Base-by-base conservation (phyloP, 92 coral and sea anemone species). In the Epizoanthus rinbou region DNA sequence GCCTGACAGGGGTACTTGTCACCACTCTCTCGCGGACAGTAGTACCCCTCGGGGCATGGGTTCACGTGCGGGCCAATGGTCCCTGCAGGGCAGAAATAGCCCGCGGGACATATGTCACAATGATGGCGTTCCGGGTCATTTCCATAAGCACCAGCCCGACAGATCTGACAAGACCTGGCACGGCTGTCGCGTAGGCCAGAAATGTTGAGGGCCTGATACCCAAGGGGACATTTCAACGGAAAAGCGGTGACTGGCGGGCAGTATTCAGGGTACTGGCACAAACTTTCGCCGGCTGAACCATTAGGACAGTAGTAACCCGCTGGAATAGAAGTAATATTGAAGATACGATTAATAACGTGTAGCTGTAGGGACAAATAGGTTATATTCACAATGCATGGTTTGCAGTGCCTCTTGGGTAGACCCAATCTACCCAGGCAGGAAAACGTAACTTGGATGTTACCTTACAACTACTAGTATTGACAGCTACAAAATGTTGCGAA, bases 281-380 rank as follows among this genome's bases (percentile, higher is more conserved):
- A 76, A 35, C 68, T 74, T 60, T 60, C 75, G 14, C 35, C 18
- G 13, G 84, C 73, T 16, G 97, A 81, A 70, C 95, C 98, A 22
- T 86, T 88, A 2, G 87, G 86, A 68, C 99, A 97, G 83, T 86
- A 97, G 54, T 76, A 87, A 3, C 99, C 99, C 72, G 96, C 99
- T 97, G 54, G 33, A 45, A 50, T 10, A 33, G 37, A 22, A 72
- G 28, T 60, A 8, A 74, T 57, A n/a, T 50, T 9, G 15, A 50
- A 50, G 2, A 50, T 10, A 11, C 15, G 54, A 50, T 50, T 50
- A 50, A 50, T 50, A 11, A 10, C 2, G 54, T 1, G 14, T 10
- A 50, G 15, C 54, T 9, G 54, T 50, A 50, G 54, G 54, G 14
- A 50, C 54, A 43, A 50, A 9, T 50, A 50, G 16, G 54, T 11